phyloP scores from a whole-genome alignment of 2,888 invertebrate species.

The Tanypteryx hageni region DNA sequence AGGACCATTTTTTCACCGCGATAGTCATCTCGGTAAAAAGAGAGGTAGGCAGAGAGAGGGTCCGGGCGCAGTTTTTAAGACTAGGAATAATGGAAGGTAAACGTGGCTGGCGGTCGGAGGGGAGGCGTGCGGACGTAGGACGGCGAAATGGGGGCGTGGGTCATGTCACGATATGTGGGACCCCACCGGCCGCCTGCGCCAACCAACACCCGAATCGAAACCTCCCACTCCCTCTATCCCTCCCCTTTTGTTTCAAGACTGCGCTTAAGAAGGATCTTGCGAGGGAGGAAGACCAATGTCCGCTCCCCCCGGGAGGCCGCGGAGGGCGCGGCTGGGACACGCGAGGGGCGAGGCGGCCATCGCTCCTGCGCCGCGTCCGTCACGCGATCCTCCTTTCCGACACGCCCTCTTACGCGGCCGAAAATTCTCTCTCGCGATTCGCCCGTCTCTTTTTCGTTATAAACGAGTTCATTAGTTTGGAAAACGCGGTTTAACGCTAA shows the following conservation, averaged over 20 bases:
- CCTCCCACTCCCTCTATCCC: constrained; percentile 9
- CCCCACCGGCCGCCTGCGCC: not conserved
- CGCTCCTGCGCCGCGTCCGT: constrained; percentile 8
- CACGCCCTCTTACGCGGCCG: not conserved
- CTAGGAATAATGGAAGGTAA: not conserved
- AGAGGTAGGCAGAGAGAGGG: not conserved
- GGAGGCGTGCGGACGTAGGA: not conserved
- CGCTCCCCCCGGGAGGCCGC: not conserved
- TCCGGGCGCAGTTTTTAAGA: not conserved
- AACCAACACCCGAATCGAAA: constrained; percentile 37
- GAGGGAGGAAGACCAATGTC: constrained; percentile 39
- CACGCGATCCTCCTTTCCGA: not conserved
- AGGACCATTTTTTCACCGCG: constrained; percentile 6
- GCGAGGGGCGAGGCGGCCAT: constrained; percentile 53
- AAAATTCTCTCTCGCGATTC: not conserved
- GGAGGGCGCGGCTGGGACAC: constrained; percentile 58
- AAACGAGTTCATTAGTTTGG: no score
- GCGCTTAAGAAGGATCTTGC: not conserved
- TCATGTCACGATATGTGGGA: constrained; percentile 39
- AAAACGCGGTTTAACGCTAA: no score
- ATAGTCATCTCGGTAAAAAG: constrained; percentile 29
- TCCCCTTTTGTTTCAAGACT: not conserved
- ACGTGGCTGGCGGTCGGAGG: not conserved
- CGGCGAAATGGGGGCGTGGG: constrained; percentile 15
- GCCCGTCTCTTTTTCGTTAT: not conserved